Base-by-base conservation (phyloP, 1,140 invertebrate genomes). In the Anastatus disparis region DNA sequence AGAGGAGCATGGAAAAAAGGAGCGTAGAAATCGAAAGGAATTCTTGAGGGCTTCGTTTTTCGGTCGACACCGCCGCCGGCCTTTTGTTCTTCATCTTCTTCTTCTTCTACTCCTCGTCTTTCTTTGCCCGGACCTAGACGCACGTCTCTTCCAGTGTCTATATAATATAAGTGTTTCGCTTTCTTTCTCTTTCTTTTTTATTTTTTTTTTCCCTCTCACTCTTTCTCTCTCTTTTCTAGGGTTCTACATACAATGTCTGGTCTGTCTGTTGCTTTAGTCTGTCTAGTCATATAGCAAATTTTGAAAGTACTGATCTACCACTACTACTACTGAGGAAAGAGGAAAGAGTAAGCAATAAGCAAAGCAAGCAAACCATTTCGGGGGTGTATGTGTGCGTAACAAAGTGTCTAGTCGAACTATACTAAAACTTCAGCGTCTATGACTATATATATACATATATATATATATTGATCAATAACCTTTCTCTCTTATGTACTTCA, bases 11-110 rank as follows among this genome's bases (percentile, higher is more conserved):
- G 10, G 48, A 62, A 70, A 70, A n/a, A 70, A 70, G 40, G 52
- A 70, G 68, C 59, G 59, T 35, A 46, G 68, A 70, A 70, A 70
- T 70, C 67, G 67, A 70, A 70, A 70, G 59, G 68, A 70, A 70
- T 70, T 50, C 53, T 27, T 27, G 59, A 44, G n/a, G 17, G 50
- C 50, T 42, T 61, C 26, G 52, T 48, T 63, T 48, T 44, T 12
- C 9, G 42, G n/a, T 10, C 6, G 52, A 15, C 46, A 26, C 63
- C 64, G 58, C 4, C 63, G 64, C 46, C 58, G 52, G n/a, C n/a
- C 69, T 38, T 42, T 46, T 40, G 35, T 66, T 65, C 63, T 53
- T n/a, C 13, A 17, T 17, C 13, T 6, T 61, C 58, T 17, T 24
- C 24, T 17, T 2, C 22, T 38, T 4, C 9, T 29, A 10, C 52